Conservation (phyloP, 2,797 vertebrate species). For the Orestias chungarensis region DNA sequence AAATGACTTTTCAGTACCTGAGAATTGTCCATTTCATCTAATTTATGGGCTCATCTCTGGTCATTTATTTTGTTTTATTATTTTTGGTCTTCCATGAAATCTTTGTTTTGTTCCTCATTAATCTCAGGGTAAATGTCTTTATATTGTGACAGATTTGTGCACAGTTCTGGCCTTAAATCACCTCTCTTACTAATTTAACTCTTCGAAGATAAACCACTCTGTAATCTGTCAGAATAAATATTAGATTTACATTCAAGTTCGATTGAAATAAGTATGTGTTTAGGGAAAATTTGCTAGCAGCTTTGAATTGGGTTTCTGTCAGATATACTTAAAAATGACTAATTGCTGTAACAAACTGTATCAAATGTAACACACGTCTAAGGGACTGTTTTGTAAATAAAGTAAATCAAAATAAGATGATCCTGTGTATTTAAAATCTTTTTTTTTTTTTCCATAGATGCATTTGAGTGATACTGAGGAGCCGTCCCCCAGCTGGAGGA, state of each 20-base stretch:
- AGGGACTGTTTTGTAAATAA: slow-evolving; percentile 24
- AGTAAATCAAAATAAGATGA: slow-evolving; percentile 31
- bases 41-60: neutral
- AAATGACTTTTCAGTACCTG: neutral
- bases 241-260: slow-evolving; percentile 38
- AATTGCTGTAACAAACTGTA: slow-evolving; percentile 48
- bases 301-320: slow-evolving; percentile 10
- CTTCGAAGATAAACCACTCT: slow-evolving; percentile 12
- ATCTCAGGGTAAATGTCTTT: neutral
- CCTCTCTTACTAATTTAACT: neutral
- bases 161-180: neutral
- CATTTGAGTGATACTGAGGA: slow-evolving; percentile 73
- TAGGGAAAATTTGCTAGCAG: slow-evolving; percentile 32
- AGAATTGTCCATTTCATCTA: neutral
- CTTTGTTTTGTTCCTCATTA: neutral
- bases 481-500: slow-evolving; percentile 52
- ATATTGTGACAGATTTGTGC: neutral
- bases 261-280: slow-evolving; percentile 31
- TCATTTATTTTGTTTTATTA: neutral
- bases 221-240: slow-evolving; percentile 10
- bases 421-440: slow-evolving; percentile 20
- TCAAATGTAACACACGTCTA: slow-evolving; percentile 36
- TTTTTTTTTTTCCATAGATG: slow-evolving; percentile 75
- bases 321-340: slow-evolving; percentile 40
- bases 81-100: neutral